These are phyloP conservation scores for Chrysolophus pictus DNA, from an alignment of 2,797 vertebrate species.

Conservation along the genomic window DNA sequence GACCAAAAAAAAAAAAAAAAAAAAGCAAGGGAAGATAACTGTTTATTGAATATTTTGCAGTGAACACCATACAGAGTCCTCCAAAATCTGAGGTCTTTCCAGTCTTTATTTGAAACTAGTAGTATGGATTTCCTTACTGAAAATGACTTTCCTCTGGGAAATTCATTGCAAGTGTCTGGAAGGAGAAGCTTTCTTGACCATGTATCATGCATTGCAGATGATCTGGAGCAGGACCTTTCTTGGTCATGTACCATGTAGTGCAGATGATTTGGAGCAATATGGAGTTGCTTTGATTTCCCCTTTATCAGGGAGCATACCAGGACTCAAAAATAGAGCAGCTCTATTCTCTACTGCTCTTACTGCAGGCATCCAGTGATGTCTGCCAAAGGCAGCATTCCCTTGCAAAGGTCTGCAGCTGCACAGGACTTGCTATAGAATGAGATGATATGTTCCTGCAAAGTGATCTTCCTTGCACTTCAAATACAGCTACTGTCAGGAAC, in stretches of 20 bases:
- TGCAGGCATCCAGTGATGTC: not conserved
- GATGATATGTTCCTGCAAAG: not conserved
- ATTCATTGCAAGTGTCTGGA: not conserved
- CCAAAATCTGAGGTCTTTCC: not conserved
- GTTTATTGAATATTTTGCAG: not conserved
- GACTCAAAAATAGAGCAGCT: not conserved
- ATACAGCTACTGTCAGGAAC: constrained; percentile 19
- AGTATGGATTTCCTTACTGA: not conserved
- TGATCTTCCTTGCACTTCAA: not conserved
- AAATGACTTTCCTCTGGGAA: not conserved
- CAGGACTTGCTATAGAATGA: not conserved
- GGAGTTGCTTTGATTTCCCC: not conserved
- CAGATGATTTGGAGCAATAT: not conserved
- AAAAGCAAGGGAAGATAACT: not conserved
- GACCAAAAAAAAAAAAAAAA: not conserved
- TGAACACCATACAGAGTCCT: not conserved
- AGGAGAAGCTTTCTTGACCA: not conserved
- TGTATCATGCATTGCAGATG: too few species aligned
- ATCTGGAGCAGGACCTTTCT: not conserved
- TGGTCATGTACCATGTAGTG: not conserved
- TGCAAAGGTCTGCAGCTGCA: not conserved
- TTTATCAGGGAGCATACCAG: not conserved
- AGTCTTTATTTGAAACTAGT: not conserved
- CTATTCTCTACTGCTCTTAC: not conserved
- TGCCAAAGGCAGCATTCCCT: constrained; percentile 4